A percentile compares a stretch with the other conserved stretches of the same genome.
phyloP scores from a whole-genome alignment of 2,113 vertebrate genomes.

The Vombatus ursinus region DNA sequence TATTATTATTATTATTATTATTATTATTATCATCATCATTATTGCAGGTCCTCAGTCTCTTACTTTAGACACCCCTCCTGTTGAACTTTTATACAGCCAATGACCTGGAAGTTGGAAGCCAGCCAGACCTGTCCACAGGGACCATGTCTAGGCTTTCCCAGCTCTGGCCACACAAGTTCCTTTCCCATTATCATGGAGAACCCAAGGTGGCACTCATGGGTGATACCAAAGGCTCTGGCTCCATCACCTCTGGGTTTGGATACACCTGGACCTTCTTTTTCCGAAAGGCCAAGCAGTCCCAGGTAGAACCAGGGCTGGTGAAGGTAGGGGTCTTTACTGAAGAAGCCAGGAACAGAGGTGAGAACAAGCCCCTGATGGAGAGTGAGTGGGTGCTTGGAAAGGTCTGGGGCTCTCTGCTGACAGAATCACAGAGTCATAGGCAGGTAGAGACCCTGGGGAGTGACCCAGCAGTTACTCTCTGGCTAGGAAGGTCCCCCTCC shows the following conservation, averaged over 20 bases:
- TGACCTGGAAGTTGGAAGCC: not conserved
- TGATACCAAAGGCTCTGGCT: not conserved
- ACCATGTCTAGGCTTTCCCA: not conserved
- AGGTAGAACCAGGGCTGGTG: not conserved
- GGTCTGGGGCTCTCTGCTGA: not conserved
- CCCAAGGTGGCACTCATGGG: too few species aligned
- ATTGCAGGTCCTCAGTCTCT: not conserved
- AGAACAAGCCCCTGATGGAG: not conserved
- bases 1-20: too few species aligned
- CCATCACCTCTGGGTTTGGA: rapidly evolving
- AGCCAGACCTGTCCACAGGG: not conserved
- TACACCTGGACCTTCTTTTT: not conserved
- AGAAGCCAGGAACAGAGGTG: not conserved
- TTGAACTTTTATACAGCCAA: not conserved
- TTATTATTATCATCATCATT: not conserved
- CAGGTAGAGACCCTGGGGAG: not conserved
- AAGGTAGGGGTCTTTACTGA: not conserved
- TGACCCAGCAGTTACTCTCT: not conserved
- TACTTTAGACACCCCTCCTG: not conserved
- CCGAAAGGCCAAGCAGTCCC: not conserved
- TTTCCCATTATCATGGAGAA: not conserved
- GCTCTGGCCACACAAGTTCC: not conserved
- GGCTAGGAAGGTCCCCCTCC: not conserved
- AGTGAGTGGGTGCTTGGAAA: not conserved
- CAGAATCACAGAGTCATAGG: not conserved